These are phyloP conservation scores for Agrotis puta DNA, from an alignment of 2,888 invertebrate species.

Conservation along the genomic window DNA sequence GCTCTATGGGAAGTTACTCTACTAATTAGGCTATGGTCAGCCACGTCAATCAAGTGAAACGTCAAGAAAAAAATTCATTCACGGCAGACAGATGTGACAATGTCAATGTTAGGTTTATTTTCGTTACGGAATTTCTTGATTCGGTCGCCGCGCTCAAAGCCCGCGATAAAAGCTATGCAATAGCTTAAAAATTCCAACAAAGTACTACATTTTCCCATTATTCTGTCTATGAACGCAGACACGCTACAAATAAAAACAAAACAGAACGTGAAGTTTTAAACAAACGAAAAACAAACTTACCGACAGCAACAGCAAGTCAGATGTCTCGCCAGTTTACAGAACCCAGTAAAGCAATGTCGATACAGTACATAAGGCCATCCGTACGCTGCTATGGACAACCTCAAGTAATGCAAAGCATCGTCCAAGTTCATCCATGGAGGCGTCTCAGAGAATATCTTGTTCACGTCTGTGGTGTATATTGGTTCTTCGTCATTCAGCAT, in stretches of 20 bases:
- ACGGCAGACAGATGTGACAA: too few relatives aligned
- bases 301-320: slow-evolving; percentile 94
- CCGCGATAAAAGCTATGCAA: too few relatives aligned
- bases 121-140: too few relatives aligned
- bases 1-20: too few relatives aligned
- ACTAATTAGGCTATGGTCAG: too few relatives aligned
- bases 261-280: not conserved
- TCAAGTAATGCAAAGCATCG: slow-evolving; percentile 94
- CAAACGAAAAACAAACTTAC: slow-evolving; percentile 77
- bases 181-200: too few relatives aligned
- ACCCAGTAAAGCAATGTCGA: slow-evolving; percentile 94
- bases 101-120: too few relatives aligned
- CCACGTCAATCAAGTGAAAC: too few relatives aligned
- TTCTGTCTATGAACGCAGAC: not conserved
- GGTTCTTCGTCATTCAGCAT: slow-evolving; percentile 92
- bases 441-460: slow-evolving; percentile 92
- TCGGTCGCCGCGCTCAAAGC: too few relatives aligned
- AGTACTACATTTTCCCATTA: not conserved
- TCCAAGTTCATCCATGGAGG: slow-evolving; percentile 96
- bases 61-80: too few relatives aligned
- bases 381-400: slow-evolving; percentile 95
- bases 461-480: slow-evolving; percentile 92
- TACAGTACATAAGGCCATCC: slow-evolving; percentile 97
- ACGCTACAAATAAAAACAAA: slow-evolving; percentile 12
- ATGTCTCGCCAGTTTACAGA: slow-evolving; percentile 93